Base-by-base conservation (phyloP, 2,888 invertebrate species). In the Priocnemis perturbator region DNA sequence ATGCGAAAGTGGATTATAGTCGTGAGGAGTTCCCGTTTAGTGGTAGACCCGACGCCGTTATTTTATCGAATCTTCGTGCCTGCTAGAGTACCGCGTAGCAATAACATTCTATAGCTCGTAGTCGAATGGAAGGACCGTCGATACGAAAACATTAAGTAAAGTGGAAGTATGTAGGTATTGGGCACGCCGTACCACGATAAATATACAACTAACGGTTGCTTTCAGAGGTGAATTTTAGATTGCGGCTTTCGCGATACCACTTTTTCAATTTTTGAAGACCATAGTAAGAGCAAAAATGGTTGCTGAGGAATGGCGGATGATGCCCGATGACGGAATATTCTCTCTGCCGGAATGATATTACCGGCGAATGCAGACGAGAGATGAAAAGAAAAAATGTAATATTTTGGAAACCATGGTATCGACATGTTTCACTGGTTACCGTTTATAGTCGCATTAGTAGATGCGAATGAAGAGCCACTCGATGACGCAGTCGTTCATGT, bases 1-100 rank as follows among this genome's bases (percentile, higher is more conserved):
- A 59, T 45, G 45, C 59, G 45, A 59, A 45, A 59, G 59, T 59
- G 45, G 59, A 59, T 59, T 59, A 59, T 59, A 59, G 17, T 1
- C 45, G 47, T 9, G 47, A 23, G 20, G 45, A 19, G 44, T 47
- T 17, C 19, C 19, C 17, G 50, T 17, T 19, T 19, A 50, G 50
- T 17, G 50, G 37, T 11, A 3, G 50, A 14, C 9, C 45, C 59
- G 19, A 17, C 17, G 20, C 19, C 11, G 59, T 47, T 45, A 59
- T 45, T 59, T 59, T 45, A 59, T 59, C 59, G 45, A 59, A 59
- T 59, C 17, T 23, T 57, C 44, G 44, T 37, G 30, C 19, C n/a
- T 17, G 44, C 15, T 7, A 15, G 23, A 20, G 55, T 19, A 55
- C 23, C 23, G 55, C 55, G 26, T 15, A n/a, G 55, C 55, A 23